Evolutionary conservation across 2,888 invertebrate species (phyloP).

Genomic region (Drosophila emarginata): DNA sequence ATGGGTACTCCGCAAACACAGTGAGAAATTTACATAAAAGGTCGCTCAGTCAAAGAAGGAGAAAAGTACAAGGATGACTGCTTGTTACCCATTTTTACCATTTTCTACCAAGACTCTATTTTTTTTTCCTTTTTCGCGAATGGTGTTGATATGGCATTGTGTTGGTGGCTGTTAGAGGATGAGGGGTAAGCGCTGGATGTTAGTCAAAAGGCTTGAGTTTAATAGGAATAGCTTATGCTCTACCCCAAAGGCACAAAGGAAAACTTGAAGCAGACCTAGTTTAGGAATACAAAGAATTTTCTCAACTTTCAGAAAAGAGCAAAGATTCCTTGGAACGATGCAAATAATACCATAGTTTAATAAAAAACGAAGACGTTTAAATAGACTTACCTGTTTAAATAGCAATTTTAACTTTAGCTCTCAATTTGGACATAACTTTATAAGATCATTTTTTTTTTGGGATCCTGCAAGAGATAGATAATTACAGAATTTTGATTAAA

Average conservation of each 20-base stretch:
- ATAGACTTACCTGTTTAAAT: too few species aligned
- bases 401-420: too few species aligned
- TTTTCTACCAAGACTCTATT: neutral
- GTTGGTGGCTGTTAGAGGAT: neutral
- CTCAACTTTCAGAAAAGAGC: neutral
- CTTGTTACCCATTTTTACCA: neutral
- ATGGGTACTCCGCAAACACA: slow-evolving; percentile 46
- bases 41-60: slow-evolving; percentile 60
- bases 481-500: too few species aligned
- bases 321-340: too few species aligned
- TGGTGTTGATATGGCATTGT: slow-evolving; percentile 5
- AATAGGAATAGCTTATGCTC: neutral
- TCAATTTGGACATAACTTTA: too few species aligned
- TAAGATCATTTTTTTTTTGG: too few species aligned
- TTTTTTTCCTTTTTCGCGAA: neutral
- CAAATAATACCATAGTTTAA: too few species aligned
- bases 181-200: neutral
- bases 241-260: neutral
- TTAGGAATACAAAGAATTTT: neutral
- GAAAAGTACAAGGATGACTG: slow-evolving; percentile 29
- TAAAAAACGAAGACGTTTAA: too few species aligned
- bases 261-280: neutral
- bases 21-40: slow-evolving; percentile 64
- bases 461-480: too few species aligned
- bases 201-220: neutral